Evolutionary conservation across 64 coral and sea anemone species (phyloP).

Genomic region (Dendronephthya gigantea): DNA sequence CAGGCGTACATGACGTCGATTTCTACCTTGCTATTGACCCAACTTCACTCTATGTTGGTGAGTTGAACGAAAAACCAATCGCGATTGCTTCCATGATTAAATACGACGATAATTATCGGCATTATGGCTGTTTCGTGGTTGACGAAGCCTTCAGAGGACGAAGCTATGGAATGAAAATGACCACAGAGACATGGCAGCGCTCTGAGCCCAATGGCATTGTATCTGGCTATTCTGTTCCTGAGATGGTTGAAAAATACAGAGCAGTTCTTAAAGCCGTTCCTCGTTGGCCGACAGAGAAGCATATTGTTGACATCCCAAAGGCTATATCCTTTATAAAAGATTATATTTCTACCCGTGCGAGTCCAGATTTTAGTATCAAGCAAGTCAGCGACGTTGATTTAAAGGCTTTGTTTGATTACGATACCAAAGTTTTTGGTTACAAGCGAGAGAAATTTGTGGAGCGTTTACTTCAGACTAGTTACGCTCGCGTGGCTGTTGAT

Average conservation of each 20-base stretch:
- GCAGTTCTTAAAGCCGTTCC: not conserved
- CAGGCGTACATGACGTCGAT: slow-evolving; percentile 22
- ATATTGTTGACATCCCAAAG: not conserved
- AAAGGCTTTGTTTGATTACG: slow-evolving; percentile 8
- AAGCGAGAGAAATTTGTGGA: slow-evolving; percentile 20
- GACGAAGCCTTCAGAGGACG: not conserved
- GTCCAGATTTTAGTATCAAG: not conserved
- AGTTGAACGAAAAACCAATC: slow-evolving; percentile 16
- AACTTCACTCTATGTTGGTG: not conserved
- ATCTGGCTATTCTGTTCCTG: not conserved
- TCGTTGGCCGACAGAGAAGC: not conserved
- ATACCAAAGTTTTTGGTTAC: slow-evolving; percentile 23
- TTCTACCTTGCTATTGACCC: slow-evolving; percentile 19
- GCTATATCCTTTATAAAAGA: not conserved
- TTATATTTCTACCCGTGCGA: not conserved
- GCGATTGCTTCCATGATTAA: not conserved
- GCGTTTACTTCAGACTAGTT: slow-evolving; percentile 9
- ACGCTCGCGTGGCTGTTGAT: slow-evolving; percentile 5
- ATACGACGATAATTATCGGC: not conserved
- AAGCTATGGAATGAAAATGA: not conserved
- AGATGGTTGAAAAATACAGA: not conserved
- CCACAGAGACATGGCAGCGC: not conserved
- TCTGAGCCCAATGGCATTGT: not conserved
- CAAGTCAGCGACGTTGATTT: not conserved
- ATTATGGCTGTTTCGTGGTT: not conserved